Base-by-base conservation (phyloP, 2,888 invertebrate species). In the Agrypnus murinus region DNA sequence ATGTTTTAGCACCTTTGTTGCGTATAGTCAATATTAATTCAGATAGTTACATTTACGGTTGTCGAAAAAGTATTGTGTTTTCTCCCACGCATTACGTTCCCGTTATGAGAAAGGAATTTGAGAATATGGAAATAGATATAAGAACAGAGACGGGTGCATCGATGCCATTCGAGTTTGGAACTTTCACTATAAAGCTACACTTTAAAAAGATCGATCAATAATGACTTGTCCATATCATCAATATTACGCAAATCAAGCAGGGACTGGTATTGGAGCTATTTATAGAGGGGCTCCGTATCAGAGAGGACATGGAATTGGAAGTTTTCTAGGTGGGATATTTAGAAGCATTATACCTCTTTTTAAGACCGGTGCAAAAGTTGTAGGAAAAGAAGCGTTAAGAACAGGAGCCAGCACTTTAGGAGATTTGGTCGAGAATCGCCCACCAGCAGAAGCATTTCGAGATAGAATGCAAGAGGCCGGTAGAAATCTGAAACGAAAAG, bases 1-100 rank as follows among this genome's bases (percentile, higher is more conserved):
- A 80, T 60, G 65, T 69, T 4, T 38, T 74, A 34, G 72, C 78
- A 9, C 70, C 75, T 1, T 69, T 81, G 9, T 17, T 80, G 9
- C 65, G 80, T 12, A 75, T 80, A 12, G 77, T 79, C 0, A 71
- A 72, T 17, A 57, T 78, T 0, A 73, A 76, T 6, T 67, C 65
- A 8, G n/a, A n/a, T n/a, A n/a, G n/a, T n/a, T n/a, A n/a, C n/a
- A n/a, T n/a, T n/a, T n/a, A n/a, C n/a, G n/a, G n/a, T n/a, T n/a
- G n/a, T n/a, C n/a, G n/a, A n/a, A n/a, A n/a, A n/a, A n/a, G n/a
- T n/a, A n/a, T n/a, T n/a, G n/a, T n/a, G n/a, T n/a, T n/a, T n/a
- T 12, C 31, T n/a, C n/a, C n/a, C n/a, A n/a, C n/a, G n/a, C n/a
- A n/a, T n/a, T n/a, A n/a, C n/a, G n/a, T n/a, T n/a, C n/a, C n/a